Evolutionary conservation across 1,140 invertebrate genomes (phyloP), one percentile per base, ranked within the genome.

Genomic region (Pygmarrhopalites habei): DNA sequence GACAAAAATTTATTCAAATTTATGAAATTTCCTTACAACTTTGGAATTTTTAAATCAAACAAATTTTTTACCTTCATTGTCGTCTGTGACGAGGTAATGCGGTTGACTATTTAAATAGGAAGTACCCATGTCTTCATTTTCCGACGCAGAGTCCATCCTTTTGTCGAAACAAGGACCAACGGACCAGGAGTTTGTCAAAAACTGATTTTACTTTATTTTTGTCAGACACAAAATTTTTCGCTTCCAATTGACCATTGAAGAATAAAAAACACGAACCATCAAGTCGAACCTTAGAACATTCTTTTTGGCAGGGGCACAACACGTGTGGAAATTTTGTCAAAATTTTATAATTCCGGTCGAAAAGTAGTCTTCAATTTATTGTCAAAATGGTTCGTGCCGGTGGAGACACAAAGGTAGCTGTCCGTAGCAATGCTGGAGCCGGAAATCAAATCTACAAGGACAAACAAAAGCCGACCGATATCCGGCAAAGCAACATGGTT

Each of bases 401-500:
- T 21, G 47, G 19, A 53, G 44, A 47, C 2, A 29, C 52, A 21
- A 43, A 41, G n/a, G 23, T 29, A 1, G 39, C 17, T 10, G 17
- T n/a, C 23, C 44, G 30, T 21, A n/a, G n/a, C n/a, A 30, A 51
- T 23, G 41, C 25, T 32, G 51, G 58, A 26, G 32, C 32, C 1
- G 43, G 30, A n/a, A 61, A 61, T 51, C 23, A 35, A 29, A 44
- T 62, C 21, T 91, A 87, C 72, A 89, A 88, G 77, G 87, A 91
- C 77, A 95, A 93, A 83, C 91, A 88, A 72, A 97, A 97, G 79
- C 94, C 94, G 15, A 82, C 84, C 17, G 92, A 96, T 80, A 95
- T 99, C 74, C 85, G 96, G 51, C 81, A 83, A 61, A 96, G 92
- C 72, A 99, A 99, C 76, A 98, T 99, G 66, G 86, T 86, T 76